phyloP scores from a whole-genome alignment of 92 coral and sea anemone genomes.

The Palythoa caribaeorum region DNA sequence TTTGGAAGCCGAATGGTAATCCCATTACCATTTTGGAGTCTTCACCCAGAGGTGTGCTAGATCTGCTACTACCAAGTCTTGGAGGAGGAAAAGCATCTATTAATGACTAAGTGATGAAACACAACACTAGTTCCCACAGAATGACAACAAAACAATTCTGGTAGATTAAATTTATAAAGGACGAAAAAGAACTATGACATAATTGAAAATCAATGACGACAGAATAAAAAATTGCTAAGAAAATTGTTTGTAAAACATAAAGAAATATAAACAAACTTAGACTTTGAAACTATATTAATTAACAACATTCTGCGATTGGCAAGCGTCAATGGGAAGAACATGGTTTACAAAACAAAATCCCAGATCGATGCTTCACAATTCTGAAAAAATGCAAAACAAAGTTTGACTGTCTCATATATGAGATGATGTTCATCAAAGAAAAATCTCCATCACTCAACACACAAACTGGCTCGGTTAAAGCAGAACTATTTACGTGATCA shows the following conservation, averaged over 20 bases:
- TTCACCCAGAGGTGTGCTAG: not conserved
- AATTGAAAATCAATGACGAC: not conserved
- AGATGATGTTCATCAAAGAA: too few species aligned
- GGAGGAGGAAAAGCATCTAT: not conserved
- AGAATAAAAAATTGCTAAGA: not conserved
- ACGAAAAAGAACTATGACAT: not conserved
- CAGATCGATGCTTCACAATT: too few species aligned
- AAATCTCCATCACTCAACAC: too few species aligned
- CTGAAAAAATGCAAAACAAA: too few species aligned
- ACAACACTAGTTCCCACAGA: not conserved
- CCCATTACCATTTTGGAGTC: slow-evolving; percentile 3
- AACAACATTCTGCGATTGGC: too few species aligned
- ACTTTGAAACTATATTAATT: too few species aligned
- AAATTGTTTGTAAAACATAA: not conserved
- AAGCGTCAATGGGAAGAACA: too few species aligned
- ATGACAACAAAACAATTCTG: not conserved
- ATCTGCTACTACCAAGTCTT: not conserved
- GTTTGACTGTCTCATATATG: too few species aligned
- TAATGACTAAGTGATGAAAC: not conserved
- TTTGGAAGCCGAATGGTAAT: slow-evolving; percentile 40
- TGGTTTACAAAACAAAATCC: too few species aligned
- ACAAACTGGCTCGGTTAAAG: too few species aligned
- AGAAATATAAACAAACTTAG: not conserved
- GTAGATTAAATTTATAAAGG: not conserved
- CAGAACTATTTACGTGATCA: too few species aligned